phyloP scores from a whole-genome alignment of 2,797 vertebrate genomes.

The Carduelis carduelis region DNA sequence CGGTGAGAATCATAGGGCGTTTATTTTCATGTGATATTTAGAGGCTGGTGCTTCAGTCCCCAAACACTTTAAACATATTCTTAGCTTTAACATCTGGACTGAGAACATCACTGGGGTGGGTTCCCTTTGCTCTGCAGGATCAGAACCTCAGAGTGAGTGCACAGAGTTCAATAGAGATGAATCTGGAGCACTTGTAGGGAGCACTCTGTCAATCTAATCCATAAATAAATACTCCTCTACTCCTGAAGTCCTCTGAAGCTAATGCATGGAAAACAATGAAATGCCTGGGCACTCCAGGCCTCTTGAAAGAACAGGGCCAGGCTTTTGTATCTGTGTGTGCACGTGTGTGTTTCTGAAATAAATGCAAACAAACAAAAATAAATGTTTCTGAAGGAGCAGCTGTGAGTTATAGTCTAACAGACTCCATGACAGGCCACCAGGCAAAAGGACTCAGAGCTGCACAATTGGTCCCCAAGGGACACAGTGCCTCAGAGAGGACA shows the following conservation, averaged over 20 bases:
- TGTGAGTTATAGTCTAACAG: slow-evolving; percentile 13
- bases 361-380: slow-evolving; percentile 9
- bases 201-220: slow-evolving; percentile 21
- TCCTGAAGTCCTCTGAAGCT: slow-evolving; percentile 23
- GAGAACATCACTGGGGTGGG: not conserved
- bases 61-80: not conserved
- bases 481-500: not conserved
- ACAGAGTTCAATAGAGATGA: not conserved
- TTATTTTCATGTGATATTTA: slow-evolving; percentile 63
- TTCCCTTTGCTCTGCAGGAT: slow-evolving; percentile 26
- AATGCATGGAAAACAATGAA: slow-evolving; percentile 17
- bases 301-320: not conserved
- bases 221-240: slow-evolving; percentile 28
- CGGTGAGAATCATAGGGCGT: slow-evolving; percentile 46
- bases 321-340: not conserved
- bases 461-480: slow-evolving; percentile 58
- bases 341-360: accelerated
- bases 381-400: slow-evolving; percentile 19
- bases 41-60: not conserved
- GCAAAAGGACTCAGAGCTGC: slow-evolving; percentile 26
- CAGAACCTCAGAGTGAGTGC: not conserved
- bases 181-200: slow-evolving; percentile 17
- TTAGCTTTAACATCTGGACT: not conserved
- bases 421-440: slow-evolving; percentile 32
- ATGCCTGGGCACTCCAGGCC: not conserved